Evolutionary conservation across 2,888 invertebrate genomes (phyloP).

Genomic region (Euplagia quadripunctaria): DNA sequence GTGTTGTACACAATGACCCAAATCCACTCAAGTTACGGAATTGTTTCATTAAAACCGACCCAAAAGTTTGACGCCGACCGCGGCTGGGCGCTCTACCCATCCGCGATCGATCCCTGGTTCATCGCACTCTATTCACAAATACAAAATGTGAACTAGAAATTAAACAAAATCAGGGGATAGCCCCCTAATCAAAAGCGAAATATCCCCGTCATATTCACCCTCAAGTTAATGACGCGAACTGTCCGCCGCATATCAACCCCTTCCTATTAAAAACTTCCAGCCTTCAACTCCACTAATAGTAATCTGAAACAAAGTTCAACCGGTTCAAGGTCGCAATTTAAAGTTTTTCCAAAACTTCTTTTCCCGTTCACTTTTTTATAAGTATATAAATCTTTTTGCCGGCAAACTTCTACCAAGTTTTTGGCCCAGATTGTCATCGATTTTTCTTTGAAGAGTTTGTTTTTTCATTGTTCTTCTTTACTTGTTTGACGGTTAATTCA

Average conservation of each 20-base stretch:
- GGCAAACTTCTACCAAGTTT: constrained; percentile 85
- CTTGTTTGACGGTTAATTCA: constrained; percentile 88
- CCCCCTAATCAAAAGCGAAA: constrained; percentile 65
- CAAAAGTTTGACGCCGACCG: constrained; percentile 77
- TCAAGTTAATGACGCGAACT: constrained; percentile 67
- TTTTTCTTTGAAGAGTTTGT: constrained; percentile 88
- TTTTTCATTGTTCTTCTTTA: constrained; percentile 88
- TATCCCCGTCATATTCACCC: constrained; percentile 69
- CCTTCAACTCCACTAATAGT: constrained; percentile 83
- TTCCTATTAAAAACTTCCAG: constrained; percentile 81
- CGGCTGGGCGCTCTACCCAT: constrained; percentile 66
- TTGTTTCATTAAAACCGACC: constrained; percentile 83
- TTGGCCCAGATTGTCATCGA: constrained; percentile 88
- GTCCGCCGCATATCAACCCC: constrained; percentile 73
- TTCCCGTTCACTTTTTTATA: constrained; percentile 86
- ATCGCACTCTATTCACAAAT: constrained; percentile 71
- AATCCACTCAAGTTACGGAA: constrained; percentile 75
- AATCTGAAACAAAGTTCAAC: constrained; percentile 85
- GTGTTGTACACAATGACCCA: constrained; percentile 79
- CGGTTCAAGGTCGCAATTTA: constrained; percentile 88
- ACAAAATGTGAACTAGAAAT: constrained; percentile 66
- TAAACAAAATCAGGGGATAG: constrained; percentile 58
- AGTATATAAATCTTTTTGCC: constrained; percentile 88
- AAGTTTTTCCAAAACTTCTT: constrained; percentile 87
- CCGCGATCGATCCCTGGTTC: constrained; percentile 77